Percentiles rank a stretch among this genome's conserved stretches.
These are phyloP conservation scores for Anolis carolinensis DNA, from an alignment of 2,113 vertebrate genomes.

Conservation along the genomic window DNA sequence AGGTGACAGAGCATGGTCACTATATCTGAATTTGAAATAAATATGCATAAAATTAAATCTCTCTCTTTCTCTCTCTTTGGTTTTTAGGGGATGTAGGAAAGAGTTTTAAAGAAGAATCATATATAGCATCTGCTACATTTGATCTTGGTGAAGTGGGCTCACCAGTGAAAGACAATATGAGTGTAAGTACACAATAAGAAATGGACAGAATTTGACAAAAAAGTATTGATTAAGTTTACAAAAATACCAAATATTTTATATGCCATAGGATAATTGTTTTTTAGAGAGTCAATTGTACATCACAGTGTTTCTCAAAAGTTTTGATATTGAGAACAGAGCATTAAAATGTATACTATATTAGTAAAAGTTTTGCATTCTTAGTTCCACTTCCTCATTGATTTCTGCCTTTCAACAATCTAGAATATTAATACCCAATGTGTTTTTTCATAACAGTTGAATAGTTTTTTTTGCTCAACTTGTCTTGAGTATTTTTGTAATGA, in stretches of 20 bases:
- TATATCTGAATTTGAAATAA: background rate
- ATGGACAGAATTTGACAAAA: conserved; percentile 56
- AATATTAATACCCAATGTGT: no score
- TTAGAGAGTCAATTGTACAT: background rate
- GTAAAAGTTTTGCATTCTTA: no score
- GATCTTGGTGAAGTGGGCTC: conserved; percentile 50
- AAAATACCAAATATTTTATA: background rate
- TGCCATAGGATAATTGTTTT: background rate
- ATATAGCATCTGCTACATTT: conserved; percentile 59
- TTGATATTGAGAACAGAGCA: background rate
- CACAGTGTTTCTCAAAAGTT: background rate
- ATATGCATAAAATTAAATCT: background rate
- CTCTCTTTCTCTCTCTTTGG: background rate
- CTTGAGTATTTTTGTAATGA: no score
- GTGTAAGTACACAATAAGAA: conserved; percentile 31
- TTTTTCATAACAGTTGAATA: no score
- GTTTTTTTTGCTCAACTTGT: no score
- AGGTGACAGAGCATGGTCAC: no score
- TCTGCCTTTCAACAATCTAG: no score
- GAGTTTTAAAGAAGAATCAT: conserved; percentile 64
- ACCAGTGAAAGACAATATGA: conserved; percentile 50
- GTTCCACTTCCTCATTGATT: no score
- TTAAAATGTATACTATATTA: background rate
- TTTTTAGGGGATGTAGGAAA: conserved; percentile 77
- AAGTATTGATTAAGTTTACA: background rate